Base-by-base conservation (phyloP, 2,888 invertebrate genomes). In the Trichogramma dendrolimi region DNA sequence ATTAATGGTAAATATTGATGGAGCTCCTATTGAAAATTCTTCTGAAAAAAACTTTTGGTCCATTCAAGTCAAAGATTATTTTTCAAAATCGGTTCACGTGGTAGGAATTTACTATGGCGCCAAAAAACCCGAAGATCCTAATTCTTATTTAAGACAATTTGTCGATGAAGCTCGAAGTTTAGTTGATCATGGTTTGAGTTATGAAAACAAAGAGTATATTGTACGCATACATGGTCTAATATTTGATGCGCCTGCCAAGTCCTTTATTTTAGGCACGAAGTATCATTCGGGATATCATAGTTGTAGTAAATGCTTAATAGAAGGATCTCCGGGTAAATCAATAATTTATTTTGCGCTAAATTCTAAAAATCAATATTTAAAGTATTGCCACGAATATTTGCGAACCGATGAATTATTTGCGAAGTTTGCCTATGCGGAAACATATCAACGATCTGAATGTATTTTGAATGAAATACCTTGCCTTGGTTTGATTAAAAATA, bases 91-190 rank as follows among this genome's bases (percentile, higher is more conserved):
- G 5, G 48, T 59, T 0, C 8, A 54, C n/a, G 49, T 59, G 7
- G n/a, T 59, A n/a, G 59, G 59, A 14, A 49, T 53, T 10, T 58
- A 58, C 14, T 43, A 47, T n/a, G 58, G 58, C 10, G 10, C 46
- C 27, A 47, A 58, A 38, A 59, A 59, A 42, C 59, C 59, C 5
- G 47, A 47, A 38, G 49, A 48, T 49, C 49, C 48, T 1, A 54
- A 54, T 54, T 7, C 48, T 42, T 59, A 48, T 54, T 54, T 59
- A 42, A 47, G 47, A 42, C 8, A 54, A 11, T 59, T 59, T 54
- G 59, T 59, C 10, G 49, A 53, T 4, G 59, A 54, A 59, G 38
- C 43, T 40, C 47, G 6, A 41, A 8, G 5, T 4, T 48, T 60
- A 43, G 54, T 60, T 46, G 2, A 1, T 14, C 40, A 6, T n/a